Conservation (phyloP, 23 tunicate species). For the Diplosoma virens region DNA sequence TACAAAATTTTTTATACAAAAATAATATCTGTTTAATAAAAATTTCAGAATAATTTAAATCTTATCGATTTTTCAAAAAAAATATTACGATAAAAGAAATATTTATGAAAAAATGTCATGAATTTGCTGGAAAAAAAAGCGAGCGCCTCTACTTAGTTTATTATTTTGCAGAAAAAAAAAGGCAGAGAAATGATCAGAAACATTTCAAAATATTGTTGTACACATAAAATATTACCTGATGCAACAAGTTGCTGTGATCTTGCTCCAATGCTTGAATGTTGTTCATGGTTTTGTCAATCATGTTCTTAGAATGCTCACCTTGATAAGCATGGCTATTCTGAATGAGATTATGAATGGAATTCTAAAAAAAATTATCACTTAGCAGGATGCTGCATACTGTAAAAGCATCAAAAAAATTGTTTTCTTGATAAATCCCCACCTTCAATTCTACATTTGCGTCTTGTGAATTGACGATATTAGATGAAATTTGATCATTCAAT, state of each 20-base stretch:
- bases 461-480: too few relatives aligned
- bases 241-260: slow-evolving; percentile 19
- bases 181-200: not conserved
- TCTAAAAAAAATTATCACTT: not conserved
- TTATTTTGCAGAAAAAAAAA: not conserved
- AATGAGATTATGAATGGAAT: slow-evolving; percentile 22
- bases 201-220: not conserved
- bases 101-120: too few relatives aligned
- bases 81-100: too few relatives aligned
- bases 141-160: too few relatives aligned
- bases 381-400: not conserved
- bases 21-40: too few relatives aligned
- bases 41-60: too few relatives aligned
- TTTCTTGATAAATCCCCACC: too few relatives aligned
- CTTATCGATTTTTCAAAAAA: too few relatives aligned
- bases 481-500: too few relatives aligned
- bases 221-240: slow-evolving; percentile 30
- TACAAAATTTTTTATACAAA: too few relatives aligned
- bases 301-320: not conserved
- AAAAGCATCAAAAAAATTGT: not conserved
- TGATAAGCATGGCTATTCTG: not conserved
- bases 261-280: slow-evolving; percentile 34
- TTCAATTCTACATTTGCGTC: too few relatives aligned
- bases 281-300: slow-evolving; percentile 28
- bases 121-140: too few relatives aligned